Percentiles rank a stretch among this genome's conserved stretches.
phyloP scores from a whole-genome alignment of 2,888 invertebrate species.

The Muscina levida region DNA sequence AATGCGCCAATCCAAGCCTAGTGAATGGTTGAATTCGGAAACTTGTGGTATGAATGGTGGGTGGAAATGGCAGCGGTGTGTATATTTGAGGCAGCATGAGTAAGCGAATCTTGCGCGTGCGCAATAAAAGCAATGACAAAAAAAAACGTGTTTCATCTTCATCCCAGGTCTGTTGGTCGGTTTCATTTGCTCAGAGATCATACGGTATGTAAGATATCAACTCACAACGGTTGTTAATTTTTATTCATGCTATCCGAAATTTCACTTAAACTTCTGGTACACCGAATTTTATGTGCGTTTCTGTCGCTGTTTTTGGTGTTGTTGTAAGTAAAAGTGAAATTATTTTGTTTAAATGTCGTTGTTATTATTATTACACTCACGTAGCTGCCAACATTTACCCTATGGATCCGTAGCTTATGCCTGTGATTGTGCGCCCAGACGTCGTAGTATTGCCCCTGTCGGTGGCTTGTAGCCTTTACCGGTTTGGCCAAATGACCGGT shows the following conservation, averaged over 20 bases:
- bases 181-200: not conserved
- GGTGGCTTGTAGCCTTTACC: conserved; percentile 24
- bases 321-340: conserved; percentile 65
- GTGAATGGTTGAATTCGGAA: not conserved
- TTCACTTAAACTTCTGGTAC: conserved; percentile 47
- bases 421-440: not conserved
- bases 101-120: conserved; percentile 6
- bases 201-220: conserved; percentile 53
- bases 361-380: conserved; percentile 62
- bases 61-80: not conserved
- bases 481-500: conserved; percentile 15
- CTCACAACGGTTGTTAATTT: conserved; percentile 11
- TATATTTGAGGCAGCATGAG: not conserved
- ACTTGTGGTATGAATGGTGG: not conserved
- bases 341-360: conserved; percentile 55
- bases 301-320: conserved; percentile 3
- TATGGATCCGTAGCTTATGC: not conserved
- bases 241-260: conserved; percentile 36
- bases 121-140: too few relatives aligned
- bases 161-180: not conserved
- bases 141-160: too few relatives aligned
- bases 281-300: not conserved
- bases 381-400: conserved; percentile 31
- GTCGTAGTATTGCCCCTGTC: not conserved
- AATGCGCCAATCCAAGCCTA: conserved; percentile 17